Conservation (phyloP, 1,140 invertebrate species). For the Monomorium pharaonis region DNA sequence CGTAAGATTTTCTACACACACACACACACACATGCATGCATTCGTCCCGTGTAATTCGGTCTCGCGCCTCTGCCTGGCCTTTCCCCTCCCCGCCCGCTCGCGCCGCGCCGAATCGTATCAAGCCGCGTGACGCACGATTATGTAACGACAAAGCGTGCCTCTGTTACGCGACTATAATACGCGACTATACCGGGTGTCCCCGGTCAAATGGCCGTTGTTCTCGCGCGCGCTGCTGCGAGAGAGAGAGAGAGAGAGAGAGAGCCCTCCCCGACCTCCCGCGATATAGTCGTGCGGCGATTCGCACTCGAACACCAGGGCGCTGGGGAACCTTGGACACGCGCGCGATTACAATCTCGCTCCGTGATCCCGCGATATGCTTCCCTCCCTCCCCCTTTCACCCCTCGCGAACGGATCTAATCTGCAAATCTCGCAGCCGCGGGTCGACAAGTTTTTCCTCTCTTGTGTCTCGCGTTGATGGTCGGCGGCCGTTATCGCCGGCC, state of each 20-base stretch:
- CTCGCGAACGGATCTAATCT: neutral
- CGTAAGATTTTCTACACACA: no score
- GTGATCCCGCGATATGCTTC: no score
- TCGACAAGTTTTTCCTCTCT: neutral
- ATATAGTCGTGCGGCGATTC: no score
- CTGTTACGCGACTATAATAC: slow-evolving; percentile 53
- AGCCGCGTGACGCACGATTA: slow-evolving; percentile 57
- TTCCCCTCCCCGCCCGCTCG: neutral
- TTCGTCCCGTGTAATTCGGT: slow-evolving; percentile 38
- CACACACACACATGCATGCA: no score
- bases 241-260: no score
- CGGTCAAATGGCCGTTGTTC: neutral
- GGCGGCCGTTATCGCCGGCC: neutral
- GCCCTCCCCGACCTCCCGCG: no score
- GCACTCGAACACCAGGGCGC: neutral
- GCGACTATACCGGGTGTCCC: slow-evolving; percentile 31
- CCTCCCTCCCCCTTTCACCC: neutral
- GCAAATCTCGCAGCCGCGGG: neutral
- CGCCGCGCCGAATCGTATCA: slow-evolving; percentile 26
- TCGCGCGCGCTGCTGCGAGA: no score
- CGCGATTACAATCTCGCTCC: neutral
- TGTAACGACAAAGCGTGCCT: slow-evolving; percentile 58
- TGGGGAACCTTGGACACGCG: neutral
- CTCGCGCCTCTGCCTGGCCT: neutral
- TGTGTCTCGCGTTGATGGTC: slow-evolving; percentile 23